Conservation (phyloP, 2,888 invertebrate genomes). For the Steinernema carpocapsae region DNA sequence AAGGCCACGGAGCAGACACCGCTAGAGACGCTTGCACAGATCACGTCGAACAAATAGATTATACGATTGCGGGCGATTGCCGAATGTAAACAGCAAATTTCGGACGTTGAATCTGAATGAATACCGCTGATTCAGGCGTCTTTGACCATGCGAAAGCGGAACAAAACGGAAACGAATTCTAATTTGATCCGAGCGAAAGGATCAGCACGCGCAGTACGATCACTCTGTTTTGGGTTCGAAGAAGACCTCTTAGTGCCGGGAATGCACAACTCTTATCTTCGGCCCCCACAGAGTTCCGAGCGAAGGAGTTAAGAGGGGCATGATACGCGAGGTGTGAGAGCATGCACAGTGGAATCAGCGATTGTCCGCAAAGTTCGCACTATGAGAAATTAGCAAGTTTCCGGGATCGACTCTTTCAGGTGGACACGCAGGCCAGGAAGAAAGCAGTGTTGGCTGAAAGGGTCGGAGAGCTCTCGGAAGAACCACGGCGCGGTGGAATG, state of each 20-base stretch:
- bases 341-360: background rate
- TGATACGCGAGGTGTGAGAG: background rate
- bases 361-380: constrained; percentile 12
- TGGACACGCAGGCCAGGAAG: background rate
- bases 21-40: constrained; percentile 24
- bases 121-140: constrained; percentile 14
- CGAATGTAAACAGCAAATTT: constrained; percentile 24
- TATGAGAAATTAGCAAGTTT: background rate
- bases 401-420: background rate
- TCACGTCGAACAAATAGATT: constrained; percentile 27
- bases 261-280: constrained; percentile 16
- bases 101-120: constrained; percentile 31
- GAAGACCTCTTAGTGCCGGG: background rate
- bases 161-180: background rate
- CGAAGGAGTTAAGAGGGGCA: background rate
- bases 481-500: background rate
- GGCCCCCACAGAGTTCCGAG: background rate
- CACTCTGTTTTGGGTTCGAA: background rate
- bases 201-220: background rate
- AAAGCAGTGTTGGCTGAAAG: background rate
- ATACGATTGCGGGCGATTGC: constrained; percentile 12
- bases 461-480: too few relatives aligned
- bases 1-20: background rate
- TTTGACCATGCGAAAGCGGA: background rate
- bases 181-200: background rate